Conservation (phyloP, 1,140 invertebrate species). For the Hylaeus volcanicus region DNA sequence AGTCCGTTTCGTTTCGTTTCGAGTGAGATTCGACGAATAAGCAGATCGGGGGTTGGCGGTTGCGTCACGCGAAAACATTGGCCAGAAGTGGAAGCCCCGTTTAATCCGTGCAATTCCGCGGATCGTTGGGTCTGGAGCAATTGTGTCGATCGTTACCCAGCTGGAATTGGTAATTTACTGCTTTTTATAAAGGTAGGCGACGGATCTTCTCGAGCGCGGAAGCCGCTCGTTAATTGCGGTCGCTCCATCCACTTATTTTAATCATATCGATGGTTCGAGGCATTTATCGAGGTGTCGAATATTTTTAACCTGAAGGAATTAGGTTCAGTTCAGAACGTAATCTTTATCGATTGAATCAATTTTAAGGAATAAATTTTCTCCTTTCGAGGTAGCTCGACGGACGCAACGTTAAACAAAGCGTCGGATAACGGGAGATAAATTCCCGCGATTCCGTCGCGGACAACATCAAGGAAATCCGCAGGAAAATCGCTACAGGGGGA, state of each 20-base stretch:
- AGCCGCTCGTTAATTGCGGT: no score
- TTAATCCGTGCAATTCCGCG: background rate
- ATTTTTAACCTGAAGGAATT: no score
- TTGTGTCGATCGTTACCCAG: background rate
- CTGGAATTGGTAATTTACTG: background rate
- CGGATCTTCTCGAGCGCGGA: no score
- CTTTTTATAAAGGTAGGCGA: no score
- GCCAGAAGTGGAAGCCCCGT: background rate
- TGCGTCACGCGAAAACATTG: background rate
- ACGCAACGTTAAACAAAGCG: no score
- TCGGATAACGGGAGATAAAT: background rate
- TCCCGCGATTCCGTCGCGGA: background rate
- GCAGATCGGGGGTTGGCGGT: slow-evolving; percentile 6
- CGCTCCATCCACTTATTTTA: no score
- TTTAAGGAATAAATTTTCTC: no score
- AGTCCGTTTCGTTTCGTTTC: slow-evolving; percentile 39
- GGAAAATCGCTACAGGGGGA: background rate
- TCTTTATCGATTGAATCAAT: no score
- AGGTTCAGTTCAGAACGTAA: no score
- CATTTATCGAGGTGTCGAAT: no score
- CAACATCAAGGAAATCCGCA: background rate
- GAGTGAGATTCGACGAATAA: background rate
- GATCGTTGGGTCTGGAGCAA: background rate
- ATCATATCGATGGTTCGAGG: no score
- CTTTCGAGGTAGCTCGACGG: no score